These are phyloP conservation scores for Zaprionus ornatus DNA, from an alignment of 1,140 invertebrate genomes.

Conservation along the genomic window DNA sequence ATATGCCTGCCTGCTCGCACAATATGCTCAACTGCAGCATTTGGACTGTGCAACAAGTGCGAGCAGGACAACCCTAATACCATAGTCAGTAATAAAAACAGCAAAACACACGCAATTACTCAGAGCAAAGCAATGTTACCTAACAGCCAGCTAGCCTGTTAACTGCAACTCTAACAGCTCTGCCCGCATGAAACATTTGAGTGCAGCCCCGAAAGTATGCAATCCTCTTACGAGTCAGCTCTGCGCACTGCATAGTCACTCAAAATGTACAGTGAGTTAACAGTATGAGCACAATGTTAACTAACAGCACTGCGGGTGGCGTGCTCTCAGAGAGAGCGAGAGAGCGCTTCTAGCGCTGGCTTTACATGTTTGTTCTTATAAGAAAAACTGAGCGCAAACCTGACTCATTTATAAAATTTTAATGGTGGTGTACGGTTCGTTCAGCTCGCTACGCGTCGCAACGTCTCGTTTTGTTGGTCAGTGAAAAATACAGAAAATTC, in stretches of 20 bases:
- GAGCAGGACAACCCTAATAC: slow-evolving; percentile 33
- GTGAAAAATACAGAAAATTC: slow-evolving; percentile 62
- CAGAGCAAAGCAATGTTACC: background rate
- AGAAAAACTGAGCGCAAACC: slow-evolving; percentile 50
- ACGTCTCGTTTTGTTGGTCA: slow-evolving; percentile 56
- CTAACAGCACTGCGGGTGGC: slow-evolving; percentile 35
- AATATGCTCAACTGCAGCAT: slow-evolving; percentile 1
- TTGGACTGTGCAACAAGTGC: slow-evolving; percentile 18
- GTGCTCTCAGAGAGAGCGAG: slow-evolving; percentile 8
- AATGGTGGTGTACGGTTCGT: slow-evolving; percentile 75
- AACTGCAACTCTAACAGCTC: background rate
- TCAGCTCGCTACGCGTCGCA: slow-evolving; percentile 61
- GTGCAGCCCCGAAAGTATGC: slow-evolving; percentile 38
- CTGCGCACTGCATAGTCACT: slow-evolving; percentile 32
- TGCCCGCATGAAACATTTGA: background rate
- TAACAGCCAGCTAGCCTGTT: slow-evolving; percentile 18
- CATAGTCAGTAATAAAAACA: background rate
- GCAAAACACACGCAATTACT: slow-evolving; percentile 2
- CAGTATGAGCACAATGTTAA: slow-evolving; percentile 27
- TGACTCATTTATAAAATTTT: slow-evolving; percentile 68
- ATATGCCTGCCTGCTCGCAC: slow-evolving; percentile 12
- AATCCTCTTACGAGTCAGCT: background rate
- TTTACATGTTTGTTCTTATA: slow-evolving; percentile 46
- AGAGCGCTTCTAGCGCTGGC: background rate
- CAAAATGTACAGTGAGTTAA: slow-evolving; percentile 18